These are phyloP conservation scores for Rotaria sp. DNA, from an alignment of 2,888 invertebrate species.

Conservation along the genomic window DNA sequence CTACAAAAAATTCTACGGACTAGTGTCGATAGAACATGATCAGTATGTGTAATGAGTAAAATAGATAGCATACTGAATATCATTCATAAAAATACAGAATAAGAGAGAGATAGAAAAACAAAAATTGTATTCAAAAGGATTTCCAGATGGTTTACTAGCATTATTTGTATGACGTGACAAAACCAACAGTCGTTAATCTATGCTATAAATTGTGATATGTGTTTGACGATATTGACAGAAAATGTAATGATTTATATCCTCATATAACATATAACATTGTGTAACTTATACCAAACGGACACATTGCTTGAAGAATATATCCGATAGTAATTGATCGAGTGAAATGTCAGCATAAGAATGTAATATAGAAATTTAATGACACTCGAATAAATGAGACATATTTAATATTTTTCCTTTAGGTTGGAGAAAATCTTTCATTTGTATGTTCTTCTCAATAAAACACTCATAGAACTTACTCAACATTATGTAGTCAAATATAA, in stretches of 20 bases:
- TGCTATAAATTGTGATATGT: neutral
- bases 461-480: neutral
- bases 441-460: neutral
- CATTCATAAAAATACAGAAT: neutral
- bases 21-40: neutral
- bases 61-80: neutral
- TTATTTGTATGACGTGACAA: neutral
- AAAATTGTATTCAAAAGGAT: neutral
- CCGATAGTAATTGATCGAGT: neutral
- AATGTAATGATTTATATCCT: neutral
- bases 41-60: neutral
- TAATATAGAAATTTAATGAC: neutral
- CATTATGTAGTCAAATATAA: neutral
- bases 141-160: neutral
- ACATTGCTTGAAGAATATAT: neutral
- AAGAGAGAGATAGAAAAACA: neutral
- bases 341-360: neutral
- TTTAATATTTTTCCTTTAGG: too few species aligned
- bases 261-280: neutral
- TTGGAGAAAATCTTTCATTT: neutral
- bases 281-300: neutral
- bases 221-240: neutral
- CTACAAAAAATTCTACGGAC: neutral
- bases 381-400: too few species aligned
- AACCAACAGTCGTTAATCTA: neutral